Conservation (phyloP, 2,888 invertebrate genomes). For the Barypeithes pellucidus region DNA sequence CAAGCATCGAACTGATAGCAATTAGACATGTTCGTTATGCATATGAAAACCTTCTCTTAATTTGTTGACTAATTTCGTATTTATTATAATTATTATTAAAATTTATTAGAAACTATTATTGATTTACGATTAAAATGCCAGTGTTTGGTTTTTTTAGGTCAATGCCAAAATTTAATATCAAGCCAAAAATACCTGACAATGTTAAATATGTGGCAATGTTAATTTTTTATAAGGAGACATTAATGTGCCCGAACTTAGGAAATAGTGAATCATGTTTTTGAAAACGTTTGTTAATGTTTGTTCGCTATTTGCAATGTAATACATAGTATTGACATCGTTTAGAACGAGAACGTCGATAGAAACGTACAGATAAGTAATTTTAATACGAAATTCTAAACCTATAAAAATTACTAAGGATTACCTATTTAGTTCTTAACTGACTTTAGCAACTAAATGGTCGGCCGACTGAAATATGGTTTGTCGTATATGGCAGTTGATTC, state of each 20-base stretch:
- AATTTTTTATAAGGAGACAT: constrained; percentile 2
- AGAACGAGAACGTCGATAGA: no score
- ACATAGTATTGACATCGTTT: not conserved
- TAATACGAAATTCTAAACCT: no score
- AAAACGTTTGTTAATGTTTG: constrained; percentile 5
- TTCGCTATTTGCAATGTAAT: constrained; percentile 2
- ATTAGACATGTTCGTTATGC: constrained; percentile 1
- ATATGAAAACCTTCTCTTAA: not conserved
- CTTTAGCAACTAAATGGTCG: no score
- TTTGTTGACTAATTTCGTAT: not conserved
- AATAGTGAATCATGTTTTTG: constrained; percentile 1
- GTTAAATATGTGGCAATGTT: not conserved
- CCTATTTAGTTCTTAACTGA: no score
- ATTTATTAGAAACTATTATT: not conserved
- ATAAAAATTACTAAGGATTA: no score
- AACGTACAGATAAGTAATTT: no score
- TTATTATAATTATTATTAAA: not conserved
- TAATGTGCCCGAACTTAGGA: not conserved
- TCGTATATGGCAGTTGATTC: no score
- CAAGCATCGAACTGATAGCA: not conserved
- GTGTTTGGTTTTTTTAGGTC: constrained; percentile 3
- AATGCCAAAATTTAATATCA: not conserved
- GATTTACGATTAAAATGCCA: not conserved
- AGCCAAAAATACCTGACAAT: not conserved
- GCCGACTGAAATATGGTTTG: no score